These are phyloP conservation scores for Anguilla rostrata DNA, from an alignment of 2,113 vertebrate species.

Conservation along the genomic window DNA sequence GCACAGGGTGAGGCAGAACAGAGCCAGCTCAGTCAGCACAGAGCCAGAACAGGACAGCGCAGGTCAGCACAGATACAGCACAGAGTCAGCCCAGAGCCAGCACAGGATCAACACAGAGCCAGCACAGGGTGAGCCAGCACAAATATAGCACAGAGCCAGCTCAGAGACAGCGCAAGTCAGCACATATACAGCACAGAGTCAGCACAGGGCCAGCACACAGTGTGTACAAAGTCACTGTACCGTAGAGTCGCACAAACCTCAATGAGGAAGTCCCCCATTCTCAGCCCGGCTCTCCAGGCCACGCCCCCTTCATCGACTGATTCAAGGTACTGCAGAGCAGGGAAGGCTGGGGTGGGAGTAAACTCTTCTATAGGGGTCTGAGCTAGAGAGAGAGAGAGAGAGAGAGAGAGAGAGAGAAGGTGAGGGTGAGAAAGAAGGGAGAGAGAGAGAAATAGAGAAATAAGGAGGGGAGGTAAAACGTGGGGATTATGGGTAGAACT, in stretches of 20 bases:
- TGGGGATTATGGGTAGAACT: neutral
- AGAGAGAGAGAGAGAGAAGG: neutral
- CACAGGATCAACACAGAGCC: no score
- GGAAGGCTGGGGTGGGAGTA: constrained; percentile 88
- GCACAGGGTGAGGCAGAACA: no score
- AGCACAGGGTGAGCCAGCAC: no score
- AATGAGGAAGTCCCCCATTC: constrained; percentile 92
- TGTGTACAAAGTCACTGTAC: no score
- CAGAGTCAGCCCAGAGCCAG: no score
- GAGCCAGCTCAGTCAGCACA: no score
- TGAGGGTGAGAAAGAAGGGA: neutral
- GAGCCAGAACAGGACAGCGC: no score
- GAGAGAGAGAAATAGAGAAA: neutral
- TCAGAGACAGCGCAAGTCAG: no score
- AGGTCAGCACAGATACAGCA: no score
- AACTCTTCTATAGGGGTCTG: constrained; percentile 93
- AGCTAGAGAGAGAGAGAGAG: constrained; percentile 59
- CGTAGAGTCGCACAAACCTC: constrained; percentile 66
- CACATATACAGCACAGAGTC: no score
- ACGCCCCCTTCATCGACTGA: constrained; percentile 91
- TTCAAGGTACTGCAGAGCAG: constrained; percentile 88
- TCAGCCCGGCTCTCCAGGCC: constrained; percentile 86
- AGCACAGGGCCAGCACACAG: no score
- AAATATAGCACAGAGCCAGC: no score
- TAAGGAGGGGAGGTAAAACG: neutral